Percentiles rank a stretch among this genome's conserved stretches.
These are phyloP conservation scores for Galeruca laticollis DNA, from an alignment of 2,888 invertebrate genomes.

Conservation along the genomic window DNA sequence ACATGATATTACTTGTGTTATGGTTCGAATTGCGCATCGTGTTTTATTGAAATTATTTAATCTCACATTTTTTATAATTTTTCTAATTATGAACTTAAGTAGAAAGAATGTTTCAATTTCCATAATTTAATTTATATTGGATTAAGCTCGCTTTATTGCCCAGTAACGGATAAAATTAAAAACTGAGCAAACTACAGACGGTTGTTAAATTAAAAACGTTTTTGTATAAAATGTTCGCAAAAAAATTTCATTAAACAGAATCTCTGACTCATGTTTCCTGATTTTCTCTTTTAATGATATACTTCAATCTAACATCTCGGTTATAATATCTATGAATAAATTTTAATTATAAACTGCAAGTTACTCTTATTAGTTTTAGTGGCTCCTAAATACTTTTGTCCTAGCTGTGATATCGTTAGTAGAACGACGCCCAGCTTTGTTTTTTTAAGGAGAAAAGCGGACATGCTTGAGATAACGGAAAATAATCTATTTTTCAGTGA, in stretches of 20 bases:
- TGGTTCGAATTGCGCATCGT: not conserved
- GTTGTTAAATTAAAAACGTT: constrained; percentile 18
- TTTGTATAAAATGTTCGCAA: constrained; percentile 15
- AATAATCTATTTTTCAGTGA: too few relatives aligned
- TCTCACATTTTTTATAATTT: not conserved
- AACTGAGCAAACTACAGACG: constrained; percentile 20
- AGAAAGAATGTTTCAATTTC: not conserved
- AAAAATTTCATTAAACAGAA: constrained; percentile 22
- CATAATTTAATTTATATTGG: constrained; percentile 6
- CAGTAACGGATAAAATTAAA: constrained; percentile 12
- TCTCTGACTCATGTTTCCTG: constrained; percentile 14
- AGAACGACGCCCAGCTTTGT: too few relatives aligned
- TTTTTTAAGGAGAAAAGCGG: too few relatives aligned
- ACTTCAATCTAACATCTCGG: constrained; percentile 1
- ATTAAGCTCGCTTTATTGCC: constrained; percentile 1
- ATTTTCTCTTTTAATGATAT: constrained; percentile 9
- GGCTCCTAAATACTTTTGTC: not conserved
- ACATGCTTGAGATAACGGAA: too few relatives aligned
- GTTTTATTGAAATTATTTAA: not conserved
- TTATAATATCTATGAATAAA: constrained; percentile 21
- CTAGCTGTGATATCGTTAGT: not conserved
- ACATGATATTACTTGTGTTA: too few relatives aligned
- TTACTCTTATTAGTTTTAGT: constrained; percentile 4
- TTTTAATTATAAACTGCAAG: constrained; percentile 15
- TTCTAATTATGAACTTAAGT: not conserved